Conservation (phyloP, 2,888 invertebrate species). For the Chrysina gloriosa region DNA sequence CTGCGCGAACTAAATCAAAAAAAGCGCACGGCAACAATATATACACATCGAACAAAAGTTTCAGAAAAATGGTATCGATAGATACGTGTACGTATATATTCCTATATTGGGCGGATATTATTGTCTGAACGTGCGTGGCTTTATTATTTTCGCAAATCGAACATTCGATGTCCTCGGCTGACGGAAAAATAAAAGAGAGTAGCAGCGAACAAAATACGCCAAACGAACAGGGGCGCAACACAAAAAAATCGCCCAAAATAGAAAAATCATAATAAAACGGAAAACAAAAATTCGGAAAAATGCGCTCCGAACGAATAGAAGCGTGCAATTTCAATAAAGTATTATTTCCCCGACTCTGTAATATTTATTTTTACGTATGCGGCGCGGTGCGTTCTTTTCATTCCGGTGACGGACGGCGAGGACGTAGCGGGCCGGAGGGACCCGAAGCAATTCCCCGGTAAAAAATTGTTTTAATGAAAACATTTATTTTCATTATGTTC, state of each 20-base stretch:
- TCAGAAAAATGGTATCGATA: conserved; percentile 12
- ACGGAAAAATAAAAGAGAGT: conserved; percentile 13
- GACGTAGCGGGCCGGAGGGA: not conserved
- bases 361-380: conserved; percentile 38
- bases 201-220: conserved; percentile 1
- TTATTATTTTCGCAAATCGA: conserved; percentile 35
- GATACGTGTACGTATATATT: conserved; percentile 10
- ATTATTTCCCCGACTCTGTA: conserved; percentile 16
- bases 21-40: not conserved
- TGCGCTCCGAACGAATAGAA: not conserved
- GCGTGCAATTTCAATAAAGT: conserved; percentile 28
- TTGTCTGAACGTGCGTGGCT: conserved; percentile 21
- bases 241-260: conserved; percentile 5
- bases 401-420: not conserved
- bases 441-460: conserved; percentile 1
- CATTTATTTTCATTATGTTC: conserved; percentile 8
- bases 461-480: conserved; percentile 15
- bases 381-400: not conserved
- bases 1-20: not conserved
- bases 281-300: conserved; percentile 5
- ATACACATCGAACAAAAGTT: not conserved
- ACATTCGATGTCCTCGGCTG: conserved; percentile 11
- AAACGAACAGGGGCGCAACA: not conserved
- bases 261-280: conserved; percentile 12
- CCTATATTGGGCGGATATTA: conserved; percentile 19